Evolutionary conservation across 37 sponge, comb jelly and placozoan genomes (phyloP).

Genomic region (Ianthella basta): DNA sequence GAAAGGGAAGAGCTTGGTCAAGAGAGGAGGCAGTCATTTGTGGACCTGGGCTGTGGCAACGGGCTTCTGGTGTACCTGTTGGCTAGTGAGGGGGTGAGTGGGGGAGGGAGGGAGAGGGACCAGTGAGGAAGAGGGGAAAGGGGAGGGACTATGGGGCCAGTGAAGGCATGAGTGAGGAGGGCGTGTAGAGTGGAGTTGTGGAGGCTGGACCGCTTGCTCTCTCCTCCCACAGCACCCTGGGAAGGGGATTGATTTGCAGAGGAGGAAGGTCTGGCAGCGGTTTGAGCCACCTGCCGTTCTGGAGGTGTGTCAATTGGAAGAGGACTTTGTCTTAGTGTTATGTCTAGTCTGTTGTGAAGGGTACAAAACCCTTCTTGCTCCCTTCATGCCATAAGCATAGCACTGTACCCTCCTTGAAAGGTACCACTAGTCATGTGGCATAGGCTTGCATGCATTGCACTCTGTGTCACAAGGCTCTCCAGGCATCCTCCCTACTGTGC

Average conservation of each 20-base stretch:
- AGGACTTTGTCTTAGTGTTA: background rate
- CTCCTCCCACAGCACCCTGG: slow-evolving; percentile 78
- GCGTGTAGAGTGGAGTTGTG: too few species aligned
- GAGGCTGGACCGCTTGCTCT: too few species aligned
- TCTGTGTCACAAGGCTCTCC: too few species aligned
- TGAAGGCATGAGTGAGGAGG: too few species aligned
- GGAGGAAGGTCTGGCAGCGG: slow-evolving; percentile 87
- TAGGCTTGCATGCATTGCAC: too few species aligned
- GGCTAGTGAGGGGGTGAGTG: slow-evolving; percentile 84
- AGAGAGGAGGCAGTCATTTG: slow-evolving; percentile 78
- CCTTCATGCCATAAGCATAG: too few species aligned
- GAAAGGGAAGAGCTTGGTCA: slow-evolving; percentile 64
- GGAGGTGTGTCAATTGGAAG: slow-evolving; percentile 55
- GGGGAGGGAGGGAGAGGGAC: background rate
- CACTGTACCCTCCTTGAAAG: too few species aligned
- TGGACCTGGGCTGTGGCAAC: slow-evolving; percentile 99
- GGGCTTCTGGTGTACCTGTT: slow-evolving; percentile 95
- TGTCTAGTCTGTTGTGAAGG: background rate
- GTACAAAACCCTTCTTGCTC: too few species aligned
- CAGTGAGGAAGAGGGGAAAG: background rate
- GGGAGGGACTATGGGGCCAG: background rate
- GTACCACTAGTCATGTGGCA: too few species aligned
- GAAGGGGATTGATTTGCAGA: slow-evolving; percentile 89
- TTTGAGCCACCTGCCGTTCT: slow-evolving; percentile 55
- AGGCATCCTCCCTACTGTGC: too few species aligned